phyloP scores from a whole-genome alignment of 53 echinoderm and acorn worm species.

The Astropecten irregularis region DNA sequence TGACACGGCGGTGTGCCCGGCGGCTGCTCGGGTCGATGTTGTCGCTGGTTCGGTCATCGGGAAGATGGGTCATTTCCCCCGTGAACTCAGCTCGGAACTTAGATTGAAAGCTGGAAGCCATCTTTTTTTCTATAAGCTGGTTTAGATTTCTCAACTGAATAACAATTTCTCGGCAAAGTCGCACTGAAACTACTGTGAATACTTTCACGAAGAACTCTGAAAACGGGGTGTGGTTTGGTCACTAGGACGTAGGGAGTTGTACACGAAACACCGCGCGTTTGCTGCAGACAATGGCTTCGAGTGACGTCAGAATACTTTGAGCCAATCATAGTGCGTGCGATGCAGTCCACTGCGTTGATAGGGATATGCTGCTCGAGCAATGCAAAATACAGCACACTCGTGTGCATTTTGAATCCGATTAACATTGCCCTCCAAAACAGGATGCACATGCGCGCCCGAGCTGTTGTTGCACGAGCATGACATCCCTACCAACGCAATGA shows the following conservation, averaged over 20 bases:
- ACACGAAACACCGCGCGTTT: too few species aligned
- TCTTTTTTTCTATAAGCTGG: background rate
- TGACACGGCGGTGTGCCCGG: background rate
- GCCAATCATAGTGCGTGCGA: too few species aligned
- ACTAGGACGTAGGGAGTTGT: background rate
- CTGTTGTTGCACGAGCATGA: too few species aligned
- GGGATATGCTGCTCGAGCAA: too few species aligned
- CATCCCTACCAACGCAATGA: too few species aligned
- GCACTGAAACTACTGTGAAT: background rate
- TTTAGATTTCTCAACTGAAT: background rate
- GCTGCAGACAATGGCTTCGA: background rate
- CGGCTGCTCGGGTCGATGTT: background rate
- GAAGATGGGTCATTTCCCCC: background rate
- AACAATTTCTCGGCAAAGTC: background rate
- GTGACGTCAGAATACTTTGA: background rate
- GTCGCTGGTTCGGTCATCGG: constrained; percentile 12
- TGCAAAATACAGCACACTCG: too few species aligned
- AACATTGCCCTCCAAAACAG: too few species aligned
- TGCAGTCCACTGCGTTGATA: too few species aligned
- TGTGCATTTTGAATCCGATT: too few species aligned
- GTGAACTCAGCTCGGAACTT: background rate
- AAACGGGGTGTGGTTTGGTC: background rate
- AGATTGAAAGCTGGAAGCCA: background rate
- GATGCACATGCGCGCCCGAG: too few species aligned
- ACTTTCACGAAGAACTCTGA: background rate